These are phyloP conservation scores for Tribolium madens DNA, from an alignment of 1,140 invertebrate species.

Conservation along the genomic window DNA sequence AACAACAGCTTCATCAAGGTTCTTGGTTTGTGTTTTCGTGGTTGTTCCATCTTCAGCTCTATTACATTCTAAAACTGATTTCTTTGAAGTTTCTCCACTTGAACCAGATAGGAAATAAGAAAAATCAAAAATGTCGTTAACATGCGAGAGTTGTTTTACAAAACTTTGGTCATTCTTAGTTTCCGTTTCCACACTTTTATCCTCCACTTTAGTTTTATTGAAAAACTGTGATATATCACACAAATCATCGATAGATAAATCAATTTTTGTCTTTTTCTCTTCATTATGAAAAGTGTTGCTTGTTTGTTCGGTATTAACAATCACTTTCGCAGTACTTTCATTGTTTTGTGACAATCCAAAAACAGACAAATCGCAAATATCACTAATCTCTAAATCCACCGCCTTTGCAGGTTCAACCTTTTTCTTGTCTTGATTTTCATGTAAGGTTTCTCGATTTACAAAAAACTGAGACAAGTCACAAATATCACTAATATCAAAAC, in stretches of 20 bases:
- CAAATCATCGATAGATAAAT: constrained; percentile 29
- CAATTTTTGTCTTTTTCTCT: not conserved
- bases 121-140: constrained; percentile 55
- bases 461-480: constrained; percentile 38
- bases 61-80: not conserved
- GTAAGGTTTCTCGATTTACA: not conserved
- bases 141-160: not conserved
- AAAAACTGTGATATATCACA: constrained; percentile 5
- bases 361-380: constrained; percentile 47
- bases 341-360: constrained; percentile 32
- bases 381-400: constrained; percentile 5
- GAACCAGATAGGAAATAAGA: constrained; percentile 50
- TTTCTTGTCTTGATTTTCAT: not conserved
- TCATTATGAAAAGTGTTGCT: not conserved
- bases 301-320: not conserved
- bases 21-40: no score
- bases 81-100: not conserved
- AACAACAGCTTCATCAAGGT: not conserved
- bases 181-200: not conserved
- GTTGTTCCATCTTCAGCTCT: no score
- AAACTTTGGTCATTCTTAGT: not conserved
- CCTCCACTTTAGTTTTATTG: not conserved
- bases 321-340: no score
- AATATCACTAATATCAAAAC: constrained; percentile 30
- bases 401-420: not conserved